Base-by-base conservation (phyloP, 37 sponge, comb jelly and placozoan genomes). In the Chondrosia reniformis region DNA sequence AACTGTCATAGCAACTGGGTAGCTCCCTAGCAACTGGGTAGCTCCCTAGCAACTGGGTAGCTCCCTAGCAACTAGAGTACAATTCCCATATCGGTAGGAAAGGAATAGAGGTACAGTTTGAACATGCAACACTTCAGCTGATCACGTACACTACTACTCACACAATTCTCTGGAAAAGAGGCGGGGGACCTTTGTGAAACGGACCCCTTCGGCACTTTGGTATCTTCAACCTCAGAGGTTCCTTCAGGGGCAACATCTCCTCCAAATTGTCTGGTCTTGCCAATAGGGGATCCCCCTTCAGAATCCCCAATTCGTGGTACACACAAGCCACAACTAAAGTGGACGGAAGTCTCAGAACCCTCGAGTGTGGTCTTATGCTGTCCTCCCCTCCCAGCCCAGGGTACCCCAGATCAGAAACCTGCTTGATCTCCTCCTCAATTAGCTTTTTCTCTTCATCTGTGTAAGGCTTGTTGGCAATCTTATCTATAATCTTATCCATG, bases 291-390 rank as follows among this genome's bases (percentile, higher is more conserved):
- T 79, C 65, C 0, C 55, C 84, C 2, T 78, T 30, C 28, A 86
- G 43, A 9, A 76, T 9, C 21, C 87, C 87, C 38, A 90, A 36
- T 34, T 76, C 31, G 30, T 79, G 27, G 39, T 86, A 86, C 33
- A 79, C 83, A n/a, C 86, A 80, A 0, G 91, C 83, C 31, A 82
- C 84, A 63, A 84, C 79, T n/a, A 75, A 77, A 4, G 84, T 67
- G 17, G 77, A 84, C 33, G 76, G 57, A 21, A 81, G 33, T 36
- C 46, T 41, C 33, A 55, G 45, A 13, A 49, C 3, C 24, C 56
- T 15, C 45, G 56, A 28, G 28, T 45, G 7, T 1, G 54, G 76
- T 49, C 56, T 33, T 22, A 75, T 32, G 33, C 88, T 84, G 38
- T 84, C 43, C 43, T 86, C 84, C 6, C 79, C 58, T 7, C 52